Evolutionary conservation across 2,888 invertebrate species (phyloP).

Genomic region (Poecilus cupreus): DNA sequence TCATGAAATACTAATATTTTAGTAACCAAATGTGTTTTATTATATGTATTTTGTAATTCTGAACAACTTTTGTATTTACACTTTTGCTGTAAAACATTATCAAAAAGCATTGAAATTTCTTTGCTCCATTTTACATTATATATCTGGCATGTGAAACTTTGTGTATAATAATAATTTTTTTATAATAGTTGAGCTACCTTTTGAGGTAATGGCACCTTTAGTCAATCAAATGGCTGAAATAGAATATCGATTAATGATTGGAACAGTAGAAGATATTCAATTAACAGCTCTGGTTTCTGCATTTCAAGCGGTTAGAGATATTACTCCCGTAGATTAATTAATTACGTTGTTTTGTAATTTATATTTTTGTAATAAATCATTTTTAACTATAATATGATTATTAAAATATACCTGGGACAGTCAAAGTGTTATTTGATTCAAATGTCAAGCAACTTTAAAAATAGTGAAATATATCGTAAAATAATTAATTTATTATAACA

Average conservation of each 20-base stretch:
- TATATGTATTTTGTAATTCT: too few relatives aligned
- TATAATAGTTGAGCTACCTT: conserved; percentile 87
- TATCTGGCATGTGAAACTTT: neutral
- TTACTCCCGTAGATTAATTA: conserved; percentile 68
- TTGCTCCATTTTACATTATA: neutral
- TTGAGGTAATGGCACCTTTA: conserved; percentile 84
- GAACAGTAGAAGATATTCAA: conserved; percentile 94
- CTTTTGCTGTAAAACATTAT: too few relatives aligned
- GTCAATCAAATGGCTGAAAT: conserved; percentile 92
- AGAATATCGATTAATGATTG: conserved; percentile 89
- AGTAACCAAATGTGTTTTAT: too few relatives aligned
- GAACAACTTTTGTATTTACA: too few relatives aligned
- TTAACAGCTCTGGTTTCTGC: conserved; percentile 91
- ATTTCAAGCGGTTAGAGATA: conserved; percentile 85
- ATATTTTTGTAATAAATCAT: conserved; percentile 32
- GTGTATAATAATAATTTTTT: neutral
- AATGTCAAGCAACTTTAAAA: neutral
- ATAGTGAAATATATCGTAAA: neutral
- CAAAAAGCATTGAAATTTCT: too few relatives aligned
- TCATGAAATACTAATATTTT: too few relatives aligned
- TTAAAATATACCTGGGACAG: neutral
- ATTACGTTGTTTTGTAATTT: neutral
- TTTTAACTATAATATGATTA: neutral
- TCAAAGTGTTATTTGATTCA: neutral
- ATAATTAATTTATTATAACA: neutral